phyloP scores from a whole-genome alignment of 1,140 invertebrate species.

The Rhagoletis pomonella region DNA sequence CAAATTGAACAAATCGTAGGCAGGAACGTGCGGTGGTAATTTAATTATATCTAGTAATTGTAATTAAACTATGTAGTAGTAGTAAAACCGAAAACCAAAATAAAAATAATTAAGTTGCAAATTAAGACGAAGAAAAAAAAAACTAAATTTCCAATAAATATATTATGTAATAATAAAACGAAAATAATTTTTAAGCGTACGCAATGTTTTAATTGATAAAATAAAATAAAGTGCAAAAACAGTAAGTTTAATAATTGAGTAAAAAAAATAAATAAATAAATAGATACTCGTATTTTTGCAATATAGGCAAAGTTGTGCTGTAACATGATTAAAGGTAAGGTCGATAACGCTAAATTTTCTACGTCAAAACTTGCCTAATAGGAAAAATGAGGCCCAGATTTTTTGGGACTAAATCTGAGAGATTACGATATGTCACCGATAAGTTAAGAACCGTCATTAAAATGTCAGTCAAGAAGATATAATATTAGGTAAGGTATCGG shows the following conservation, averaged over 20 bases:
- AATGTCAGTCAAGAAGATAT: too few relatives aligned
- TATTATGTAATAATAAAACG: neutral
- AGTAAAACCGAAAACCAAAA: conserved; percentile 9
- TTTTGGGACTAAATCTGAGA: too few relatives aligned
- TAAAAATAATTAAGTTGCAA: neutral
- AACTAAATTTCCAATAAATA: neutral
- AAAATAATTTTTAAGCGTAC: conserved; percentile 2
- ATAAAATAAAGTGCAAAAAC: neutral
- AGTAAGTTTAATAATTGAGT: neutral
- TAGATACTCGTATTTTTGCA: neutral
- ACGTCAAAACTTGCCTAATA: neutral
- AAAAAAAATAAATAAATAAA: neutral
- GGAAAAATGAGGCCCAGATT: too few relatives aligned
- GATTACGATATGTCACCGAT: too few relatives aligned
- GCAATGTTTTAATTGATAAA: conserved; percentile 16
- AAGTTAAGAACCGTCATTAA: too few relatives aligned
- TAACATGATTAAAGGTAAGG: neutral
- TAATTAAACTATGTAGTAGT: conserved; percentile 16
- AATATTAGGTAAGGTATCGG: too few relatives aligned
- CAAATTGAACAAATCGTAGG: conserved; percentile 73
- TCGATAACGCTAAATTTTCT: neutral
- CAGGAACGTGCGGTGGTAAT: conserved; percentile 73
- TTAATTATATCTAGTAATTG: conserved; percentile 41
- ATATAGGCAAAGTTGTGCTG: neutral
- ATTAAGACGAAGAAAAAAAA: neutral